These are phyloP conservation scores for Cheilosia impressa DNA, from an alignment of 2,888 invertebrate species.

Conservation along the genomic window DNA sequence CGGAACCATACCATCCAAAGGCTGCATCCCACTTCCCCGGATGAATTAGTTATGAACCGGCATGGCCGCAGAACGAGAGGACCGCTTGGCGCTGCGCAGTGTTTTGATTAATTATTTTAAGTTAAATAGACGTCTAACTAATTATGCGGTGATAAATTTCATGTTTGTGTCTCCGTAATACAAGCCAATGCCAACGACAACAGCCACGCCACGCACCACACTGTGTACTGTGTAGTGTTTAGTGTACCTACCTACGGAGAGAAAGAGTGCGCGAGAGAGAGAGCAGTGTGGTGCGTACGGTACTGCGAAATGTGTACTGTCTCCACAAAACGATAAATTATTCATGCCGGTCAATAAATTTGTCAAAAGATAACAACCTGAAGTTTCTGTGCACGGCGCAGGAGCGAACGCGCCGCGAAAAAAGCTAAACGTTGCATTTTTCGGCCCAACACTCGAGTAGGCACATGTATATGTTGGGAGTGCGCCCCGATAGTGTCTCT, in stretches of 20 bases:
- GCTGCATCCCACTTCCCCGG: constrained; percentile 17
- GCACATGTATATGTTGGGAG: neutral
- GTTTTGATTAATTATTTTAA: constrained; percentile 76
- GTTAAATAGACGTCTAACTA: constrained; percentile 78
- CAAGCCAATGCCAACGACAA: constrained; percentile 58
- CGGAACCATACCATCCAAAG: constrained; percentile 53
- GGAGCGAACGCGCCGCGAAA: constrained; percentile 27
- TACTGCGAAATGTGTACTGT: constrained; percentile 56
- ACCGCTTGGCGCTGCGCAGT: constrained; percentile 32
- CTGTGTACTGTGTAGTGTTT: neutral
- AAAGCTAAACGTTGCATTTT: constrained; percentile 22
- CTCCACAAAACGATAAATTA: constrained; percentile 75
- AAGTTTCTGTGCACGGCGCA: constrained; percentile 66
- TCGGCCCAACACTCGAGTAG: neutral
- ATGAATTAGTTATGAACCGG: constrained; percentile 5
- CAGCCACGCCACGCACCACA: constrained; percentile 3
- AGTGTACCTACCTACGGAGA: neutral
- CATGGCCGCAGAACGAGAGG: neutral
- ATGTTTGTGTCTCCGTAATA: constrained; percentile 76
- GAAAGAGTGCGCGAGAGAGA: neutral
- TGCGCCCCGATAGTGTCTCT: constrained; percentile 13
- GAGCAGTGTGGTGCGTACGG: constrained; percentile 32
- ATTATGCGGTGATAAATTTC: constrained; percentile 77
- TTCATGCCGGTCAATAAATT: constrained; percentile 77
- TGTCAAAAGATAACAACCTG: constrained; percentile 77